Base-by-base conservation (phyloP, 53 echinoderm and acorn worm genomes). In the Glandiceps talaboti region DNA sequence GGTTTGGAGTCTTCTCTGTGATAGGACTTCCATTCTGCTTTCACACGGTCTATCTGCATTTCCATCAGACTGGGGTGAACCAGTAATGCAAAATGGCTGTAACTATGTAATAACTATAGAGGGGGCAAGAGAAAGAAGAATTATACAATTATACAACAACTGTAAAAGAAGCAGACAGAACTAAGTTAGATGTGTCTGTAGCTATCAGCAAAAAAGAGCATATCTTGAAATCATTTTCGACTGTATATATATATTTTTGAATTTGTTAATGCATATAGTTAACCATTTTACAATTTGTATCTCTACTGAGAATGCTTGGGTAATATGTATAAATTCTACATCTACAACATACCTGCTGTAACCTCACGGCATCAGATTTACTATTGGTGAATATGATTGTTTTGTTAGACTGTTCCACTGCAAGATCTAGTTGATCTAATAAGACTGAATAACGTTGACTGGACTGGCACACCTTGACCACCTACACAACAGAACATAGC, bases 1-100 rank as follows among this genome's bases (percentile, higher is more conserved):
- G 89, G 99, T 27, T 83, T 87, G 0, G 99, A 99, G 45, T 99
- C 93, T 28, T 87, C 76, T 28, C 89, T 76, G 76, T 99, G 99
- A 14, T 85, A 82, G 0, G 86, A 73, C 26, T 75, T 33, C 99
- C 99, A 99, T 73, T 99, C 93, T 20, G 80, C 82, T 33, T 82
- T 82, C 33, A 99, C 87, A 6, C 82, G 31, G 1, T 91, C 93
- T 12, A 93, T 29, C 28, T 85, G 86, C 33, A 92, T 89, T 25
- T 79, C 77, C 0, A 82, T 86, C 93, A 93, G 91, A 28, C 84
- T 91, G 26, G 84, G 82, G 30, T 82, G 85, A 6, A 91, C 99
- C 31, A 93, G 82, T 76, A 99, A 28, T 12, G 91, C 83, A 86
- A 90, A 99, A 32, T 87, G 82, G 45, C 87, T 87, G 6, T 86